phyloP scores from a whole-genome alignment of 2,797 vertebrate genomes.

The Coregonus sp. region DNA sequence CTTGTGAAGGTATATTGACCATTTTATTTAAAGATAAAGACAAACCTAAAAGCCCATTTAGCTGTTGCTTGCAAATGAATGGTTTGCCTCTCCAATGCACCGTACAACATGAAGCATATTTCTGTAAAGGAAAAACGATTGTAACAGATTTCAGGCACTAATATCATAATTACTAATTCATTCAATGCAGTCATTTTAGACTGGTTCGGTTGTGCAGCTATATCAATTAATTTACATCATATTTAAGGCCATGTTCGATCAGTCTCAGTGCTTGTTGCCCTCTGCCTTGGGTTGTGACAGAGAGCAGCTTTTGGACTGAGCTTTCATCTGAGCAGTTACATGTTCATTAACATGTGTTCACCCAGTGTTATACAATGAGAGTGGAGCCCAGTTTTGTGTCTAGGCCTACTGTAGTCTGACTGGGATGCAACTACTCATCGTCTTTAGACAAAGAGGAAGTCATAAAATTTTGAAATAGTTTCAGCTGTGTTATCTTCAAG shows the following conservation, averaged over 20 bases:
- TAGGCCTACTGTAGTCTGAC: constrained; percentile 40
- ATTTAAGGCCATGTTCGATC: constrained; percentile 29
- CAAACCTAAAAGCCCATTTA: constrained; percentile 44
- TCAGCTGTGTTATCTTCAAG: constrained; percentile 1
- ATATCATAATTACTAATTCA: constrained; percentile 18
- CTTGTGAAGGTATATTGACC: constrained; percentile 64
- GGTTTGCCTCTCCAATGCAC: constrained; percentile 31
- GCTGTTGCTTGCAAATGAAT: constrained; percentile 41
- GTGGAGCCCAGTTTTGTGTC: constrained; percentile 27
- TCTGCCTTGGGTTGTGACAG: constrained; percentile 59
- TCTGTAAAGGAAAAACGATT: constrained; percentile 1
- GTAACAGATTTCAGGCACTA: constrained; percentile 1
- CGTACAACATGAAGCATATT: constrained; percentile 35
- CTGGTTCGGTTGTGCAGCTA: constrained; percentile 28
- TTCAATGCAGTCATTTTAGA: constrained; percentile 49
- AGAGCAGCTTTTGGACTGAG: constrained; percentile 65
- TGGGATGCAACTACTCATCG: constrained; percentile 4
- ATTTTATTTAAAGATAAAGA: constrained; percentile 45
- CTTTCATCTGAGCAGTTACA: constrained; percentile 56
- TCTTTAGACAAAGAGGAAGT: constrained; percentile 23
- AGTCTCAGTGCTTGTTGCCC: constrained; percentile 64
- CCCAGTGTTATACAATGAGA: constrained; percentile 52
- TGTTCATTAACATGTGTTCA: constrained; percentile 82
- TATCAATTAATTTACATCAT: constrained; percentile 49
- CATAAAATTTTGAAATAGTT: constrained; percentile 33